Conservation (phyloP, 2,113 vertebrate genomes). For the Grallaria varia region DNA sequence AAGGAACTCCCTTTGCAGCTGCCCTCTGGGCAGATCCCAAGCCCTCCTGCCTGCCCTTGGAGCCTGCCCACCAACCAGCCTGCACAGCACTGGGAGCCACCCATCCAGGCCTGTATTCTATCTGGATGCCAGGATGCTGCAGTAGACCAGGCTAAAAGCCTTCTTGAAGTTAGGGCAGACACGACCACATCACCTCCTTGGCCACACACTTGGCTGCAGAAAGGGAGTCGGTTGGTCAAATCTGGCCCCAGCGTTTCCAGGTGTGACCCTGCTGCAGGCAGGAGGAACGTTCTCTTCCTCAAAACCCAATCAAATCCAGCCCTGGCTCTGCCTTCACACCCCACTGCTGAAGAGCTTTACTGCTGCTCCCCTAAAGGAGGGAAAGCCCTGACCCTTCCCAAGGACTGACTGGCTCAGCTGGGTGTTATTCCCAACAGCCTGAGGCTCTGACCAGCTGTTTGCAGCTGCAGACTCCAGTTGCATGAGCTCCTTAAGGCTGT, state of each 20-base stretch:
- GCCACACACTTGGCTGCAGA: neutral
- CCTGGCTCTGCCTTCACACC: neutral
- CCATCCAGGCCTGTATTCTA: neutral
- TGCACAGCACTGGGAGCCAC: neutral
- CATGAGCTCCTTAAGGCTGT: neutral
- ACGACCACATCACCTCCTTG: accelerated
- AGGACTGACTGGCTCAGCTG: neutral
- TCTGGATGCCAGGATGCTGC: neutral
- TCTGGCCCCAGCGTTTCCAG: neutral
- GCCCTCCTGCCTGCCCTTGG: neutral
- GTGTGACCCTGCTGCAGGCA: neutral
- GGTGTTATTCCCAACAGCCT: neutral
- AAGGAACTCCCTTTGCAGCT: neutral
- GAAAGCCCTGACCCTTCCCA: neutral
- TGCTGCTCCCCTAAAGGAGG: neutral
- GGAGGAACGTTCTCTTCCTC: neutral
- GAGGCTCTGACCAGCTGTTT: neutral
- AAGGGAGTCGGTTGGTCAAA: neutral
- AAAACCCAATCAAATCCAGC: neutral
- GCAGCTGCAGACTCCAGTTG: neutral
- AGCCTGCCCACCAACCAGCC: neutral
- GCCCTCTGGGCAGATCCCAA: neutral
- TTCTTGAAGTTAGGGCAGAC: neutral
- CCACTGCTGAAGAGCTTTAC: neutral
- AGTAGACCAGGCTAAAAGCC: neutral